Evolutionary conservation across 2,797 vertebrate genomes (phyloP), one percentile per base, ranked within the genome.

Genomic region (Acipenser oxyrinchus): DNA sequence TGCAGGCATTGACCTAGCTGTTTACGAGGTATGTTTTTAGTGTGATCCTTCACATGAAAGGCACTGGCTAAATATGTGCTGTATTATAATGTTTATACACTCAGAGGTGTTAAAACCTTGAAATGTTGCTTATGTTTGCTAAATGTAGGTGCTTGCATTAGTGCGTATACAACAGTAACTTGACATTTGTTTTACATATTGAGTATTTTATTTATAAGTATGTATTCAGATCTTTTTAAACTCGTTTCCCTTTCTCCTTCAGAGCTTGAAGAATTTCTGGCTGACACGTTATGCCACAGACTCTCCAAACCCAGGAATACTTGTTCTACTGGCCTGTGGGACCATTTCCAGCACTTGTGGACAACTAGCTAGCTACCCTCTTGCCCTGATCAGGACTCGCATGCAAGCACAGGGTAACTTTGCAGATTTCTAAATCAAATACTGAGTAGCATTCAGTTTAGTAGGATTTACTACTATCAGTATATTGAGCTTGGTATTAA

Each of bases 331-430:
- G 48, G 89, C 92, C 8, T 99, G 96, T 6, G 96, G 96, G 4
- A 95, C 96, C 0, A 60, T 89, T 10, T 97, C 96, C 64, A 97
- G 96, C 75, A 98, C 95, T 0, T 98, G 96, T 68, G 96, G 96
- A 7, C 95, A 97, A 81, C 75, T 99, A 64, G 95, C 96, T 59
- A 97, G 95, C 78, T 99, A 98, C 73, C 96, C 96, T 0, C 82
- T 98, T 59, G 93, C 95, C 4, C 86, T 99, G 65, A 85, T 98
- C 80, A 89, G 95, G 70, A 99, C 96, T 6, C 91, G 95, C 68
- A 99, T 99, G 96, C 96, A 99, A 76, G 96, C 96, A 13, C 94
- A 96, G 90, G 95, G 96, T 98, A 71, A 86, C 81, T 3, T 10
- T 58, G 37, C 67, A 60, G 37, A 48, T 9, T 63, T 37, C 13